Percentiles rank a stretch among this genome's conserved stretches.
Evolutionary conservation across 2,797 vertebrate genomes (phyloP).

Genomic region (Cirrhinus molitorella): DNA sequence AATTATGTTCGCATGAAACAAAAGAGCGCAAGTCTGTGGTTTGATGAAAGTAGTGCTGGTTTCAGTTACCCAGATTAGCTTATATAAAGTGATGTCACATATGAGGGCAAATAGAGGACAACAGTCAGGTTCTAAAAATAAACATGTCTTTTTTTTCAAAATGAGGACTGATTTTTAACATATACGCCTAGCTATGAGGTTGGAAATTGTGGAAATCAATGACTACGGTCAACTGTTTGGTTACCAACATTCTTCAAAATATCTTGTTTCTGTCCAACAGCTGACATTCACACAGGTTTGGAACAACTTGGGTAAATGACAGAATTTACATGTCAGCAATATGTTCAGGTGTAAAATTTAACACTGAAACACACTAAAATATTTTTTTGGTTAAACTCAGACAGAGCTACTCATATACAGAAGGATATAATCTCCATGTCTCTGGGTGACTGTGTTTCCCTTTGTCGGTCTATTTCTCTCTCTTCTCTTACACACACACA

Average conservation of each 20-base stretch:
- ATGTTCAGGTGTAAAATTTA: background rate
- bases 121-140: too few species aligned
- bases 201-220: too few species aligned
- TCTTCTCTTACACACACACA: conserved; percentile 18
- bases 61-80: background rate
- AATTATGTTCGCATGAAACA: background rate
- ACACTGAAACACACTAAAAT: background rate
- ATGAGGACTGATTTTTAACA: too few species aligned
- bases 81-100: background rate
- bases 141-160: too few species aligned
- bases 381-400: background rate
- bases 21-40: background rate
- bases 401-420: background rate
- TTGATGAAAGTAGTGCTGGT: background rate
- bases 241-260: background rate
- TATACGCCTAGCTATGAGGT: too few species aligned
- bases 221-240: background rate
- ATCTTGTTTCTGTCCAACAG: background rate
- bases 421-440: background rate
- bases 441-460: background rate
- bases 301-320: background rate
- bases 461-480: background rate
- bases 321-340: background rate
- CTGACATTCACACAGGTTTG: too few species aligned
- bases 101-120: background rate